Percentiles rank a stretch among this genome's conserved stretches.
These are phyloP conservation scores for Girardinichthys multiradiatus DNA, from an alignment of 2,113 vertebrate species.

Conservation along the genomic window DNA sequence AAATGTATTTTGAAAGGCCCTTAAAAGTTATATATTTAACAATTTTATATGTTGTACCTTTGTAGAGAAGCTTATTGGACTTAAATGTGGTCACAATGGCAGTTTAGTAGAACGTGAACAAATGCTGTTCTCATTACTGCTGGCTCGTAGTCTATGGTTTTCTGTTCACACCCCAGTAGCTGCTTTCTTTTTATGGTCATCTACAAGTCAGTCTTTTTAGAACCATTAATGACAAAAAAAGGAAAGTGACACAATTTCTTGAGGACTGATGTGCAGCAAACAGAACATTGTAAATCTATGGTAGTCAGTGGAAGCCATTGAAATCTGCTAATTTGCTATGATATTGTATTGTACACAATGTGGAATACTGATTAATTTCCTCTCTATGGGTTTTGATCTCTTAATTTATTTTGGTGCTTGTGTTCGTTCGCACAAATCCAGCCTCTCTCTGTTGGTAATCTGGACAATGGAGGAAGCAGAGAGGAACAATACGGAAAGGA, in stretches of 20 bases:
- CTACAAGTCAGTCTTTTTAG: constrained; percentile 79
- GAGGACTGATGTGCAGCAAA: constrained; percentile 74
- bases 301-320: constrained; percentile 80
- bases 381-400: constrained; percentile 78
- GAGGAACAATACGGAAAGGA: constrained; percentile 32
- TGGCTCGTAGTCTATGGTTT: constrained; percentile 78
- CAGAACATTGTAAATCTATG: constrained; percentile 83
- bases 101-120: constrained; percentile 81
- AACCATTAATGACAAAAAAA: constrained; percentile 71
- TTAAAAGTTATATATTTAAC: constrained; percentile 99
- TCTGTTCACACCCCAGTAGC: constrained; percentile 88
- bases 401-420: constrained; percentile 82
- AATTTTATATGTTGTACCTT: constrained; percentile 99
- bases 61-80: constrained; percentile 99
- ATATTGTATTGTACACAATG: constrained; percentile 85
- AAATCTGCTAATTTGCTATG: constrained; percentile 84
- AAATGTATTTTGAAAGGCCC: constrained; percentile 99
- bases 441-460: constrained; percentile 48
- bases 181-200: constrained; percentile 83
- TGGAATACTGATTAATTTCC: constrained; percentile 81
- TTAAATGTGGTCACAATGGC: constrained; percentile 89
- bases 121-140: constrained; percentile 82
- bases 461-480: constrained; percentile 9
- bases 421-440: constrained; percentile 74
- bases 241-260: constrained; percentile 70